Conservation (phyloP, 1,140 invertebrate genomes). For the Pogonomyrmex californicus region DNA sequence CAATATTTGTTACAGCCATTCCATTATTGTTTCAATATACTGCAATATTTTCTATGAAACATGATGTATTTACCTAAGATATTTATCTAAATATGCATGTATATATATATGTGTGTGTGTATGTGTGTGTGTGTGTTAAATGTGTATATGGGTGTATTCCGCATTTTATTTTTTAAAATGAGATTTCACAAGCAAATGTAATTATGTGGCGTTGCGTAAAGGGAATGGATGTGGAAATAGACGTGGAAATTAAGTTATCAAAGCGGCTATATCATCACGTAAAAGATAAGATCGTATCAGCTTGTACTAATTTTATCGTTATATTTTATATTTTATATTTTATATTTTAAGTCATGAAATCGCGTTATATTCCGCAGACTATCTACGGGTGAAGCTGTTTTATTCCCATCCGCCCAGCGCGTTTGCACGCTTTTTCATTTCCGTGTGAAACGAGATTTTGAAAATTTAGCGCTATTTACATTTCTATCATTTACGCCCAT, state of each 20-base stretch:
- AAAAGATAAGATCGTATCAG: slow-evolving; percentile 17
- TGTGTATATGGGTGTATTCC: background rate
- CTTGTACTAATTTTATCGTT: background rate
- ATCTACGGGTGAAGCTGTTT: background rate
- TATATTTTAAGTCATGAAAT: background rate
- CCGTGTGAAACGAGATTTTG: background rate
- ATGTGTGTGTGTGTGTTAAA: background rate
- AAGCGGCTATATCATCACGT: background rate
- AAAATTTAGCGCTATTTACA: slow-evolving; percentile 45
- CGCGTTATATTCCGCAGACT: background rate
- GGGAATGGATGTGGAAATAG: background rate
- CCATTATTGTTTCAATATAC: background rate
- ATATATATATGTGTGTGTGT: background rate
- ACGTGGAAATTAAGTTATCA: slow-evolving; percentile 25
- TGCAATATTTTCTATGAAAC: background rate
- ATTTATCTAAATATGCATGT: background rate
- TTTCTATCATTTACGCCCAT: slow-evolving; percentile 35
- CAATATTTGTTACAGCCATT: background rate
- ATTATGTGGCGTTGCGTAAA: background rate
- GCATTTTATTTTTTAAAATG: background rate
- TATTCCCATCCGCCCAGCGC: background rate
- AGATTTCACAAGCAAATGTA: background rate
- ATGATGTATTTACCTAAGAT: background rate
- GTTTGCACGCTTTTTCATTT: slow-evolving; percentile 33
- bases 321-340: slow-evolving; percentile 10